Conservation (phyloP, 2,113 vertebrate genomes). For the Pomatorhinus ruficollis region DNA sequence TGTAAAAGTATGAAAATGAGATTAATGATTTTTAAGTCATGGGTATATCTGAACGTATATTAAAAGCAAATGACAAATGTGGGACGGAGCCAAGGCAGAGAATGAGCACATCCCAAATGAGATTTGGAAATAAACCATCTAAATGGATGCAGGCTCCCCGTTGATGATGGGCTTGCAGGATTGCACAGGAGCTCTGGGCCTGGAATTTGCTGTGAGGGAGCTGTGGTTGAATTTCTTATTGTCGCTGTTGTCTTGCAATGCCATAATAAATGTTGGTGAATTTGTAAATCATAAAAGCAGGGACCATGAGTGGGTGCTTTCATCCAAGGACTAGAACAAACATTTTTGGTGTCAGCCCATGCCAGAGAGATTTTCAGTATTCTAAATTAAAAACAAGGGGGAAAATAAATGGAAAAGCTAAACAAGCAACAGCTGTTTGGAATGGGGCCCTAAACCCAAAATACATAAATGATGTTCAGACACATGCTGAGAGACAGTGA, state of each 20-base stretch:
- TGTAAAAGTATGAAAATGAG: background rate
- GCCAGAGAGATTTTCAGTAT: background rate
- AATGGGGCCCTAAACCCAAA: background rate
- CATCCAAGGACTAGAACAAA: background rate
- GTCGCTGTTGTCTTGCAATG: slow-evolving; percentile 11
- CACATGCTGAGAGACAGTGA: background rate
- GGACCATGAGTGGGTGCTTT: background rate
- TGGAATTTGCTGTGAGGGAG: background rate
- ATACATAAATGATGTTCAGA: slow-evolving; percentile 2
- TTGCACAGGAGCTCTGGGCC: background rate
- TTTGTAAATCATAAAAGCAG: background rate
- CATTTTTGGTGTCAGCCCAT: background rate
- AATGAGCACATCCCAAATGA: background rate
- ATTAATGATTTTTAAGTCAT: background rate
- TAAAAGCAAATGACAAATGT: background rate
- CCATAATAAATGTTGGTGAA: background rate
- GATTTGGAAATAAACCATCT: background rate
- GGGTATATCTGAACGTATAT: background rate
- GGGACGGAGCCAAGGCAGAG: background rate
- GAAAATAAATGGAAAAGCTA: background rate
- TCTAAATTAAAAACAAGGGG: background rate
- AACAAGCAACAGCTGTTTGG: slow-evolving; percentile 57
- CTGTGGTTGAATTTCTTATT: slow-evolving; percentile 9
- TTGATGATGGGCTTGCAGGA: background rate
- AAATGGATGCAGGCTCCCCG: background rate